Evolutionary conservation across 2,888 invertebrate species (phyloP).

Genomic region (Eupithecia pulchellata): DNA sequence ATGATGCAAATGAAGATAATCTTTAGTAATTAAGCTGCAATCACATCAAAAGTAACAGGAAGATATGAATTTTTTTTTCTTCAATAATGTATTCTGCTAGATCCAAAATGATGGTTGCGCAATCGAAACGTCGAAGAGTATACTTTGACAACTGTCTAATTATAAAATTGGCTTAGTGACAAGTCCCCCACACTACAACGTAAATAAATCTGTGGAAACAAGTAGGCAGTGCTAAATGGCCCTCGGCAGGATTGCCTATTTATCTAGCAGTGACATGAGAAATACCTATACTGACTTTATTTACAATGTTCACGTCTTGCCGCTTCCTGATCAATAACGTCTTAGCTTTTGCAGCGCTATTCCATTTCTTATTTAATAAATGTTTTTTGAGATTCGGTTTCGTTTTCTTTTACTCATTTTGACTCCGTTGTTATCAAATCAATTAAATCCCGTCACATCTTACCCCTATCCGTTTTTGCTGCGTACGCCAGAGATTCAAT

Average conservation of each 20-base stretch:
- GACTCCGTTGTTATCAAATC: background rate
- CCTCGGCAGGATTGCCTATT: conserved; percentile 42
- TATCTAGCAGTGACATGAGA: conserved; percentile 35
- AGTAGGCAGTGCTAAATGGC: conserved; percentile 59
- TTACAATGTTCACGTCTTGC: conserved; percentile 11
- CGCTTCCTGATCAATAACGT: conserved; percentile 29
- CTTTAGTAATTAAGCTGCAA: no score
- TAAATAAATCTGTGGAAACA: conserved; percentile 62
- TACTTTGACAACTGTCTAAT: conserved; percentile 75
- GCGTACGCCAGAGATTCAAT: background rate
- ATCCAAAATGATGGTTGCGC: conserved; percentile 50
- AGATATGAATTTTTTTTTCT: no score
- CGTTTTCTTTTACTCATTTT: no score
- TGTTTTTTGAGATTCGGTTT: background rate
- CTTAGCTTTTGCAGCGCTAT: conserved; percentile 8
- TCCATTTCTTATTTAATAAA: background rate
- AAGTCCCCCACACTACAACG: conserved; percentile 60
- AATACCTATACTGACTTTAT: conserved; percentile 16
- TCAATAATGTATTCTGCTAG: background rate
- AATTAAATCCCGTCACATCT: background rate
- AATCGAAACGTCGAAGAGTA: conserved; percentile 51
- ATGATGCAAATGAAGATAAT: no score
- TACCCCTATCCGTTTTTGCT: background rate
- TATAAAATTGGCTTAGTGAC: conserved; percentile 74
- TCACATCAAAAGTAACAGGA: no score